Conservation (phyloP, 2,888 invertebrate genomes). For the Graphium colonna region DNA sequence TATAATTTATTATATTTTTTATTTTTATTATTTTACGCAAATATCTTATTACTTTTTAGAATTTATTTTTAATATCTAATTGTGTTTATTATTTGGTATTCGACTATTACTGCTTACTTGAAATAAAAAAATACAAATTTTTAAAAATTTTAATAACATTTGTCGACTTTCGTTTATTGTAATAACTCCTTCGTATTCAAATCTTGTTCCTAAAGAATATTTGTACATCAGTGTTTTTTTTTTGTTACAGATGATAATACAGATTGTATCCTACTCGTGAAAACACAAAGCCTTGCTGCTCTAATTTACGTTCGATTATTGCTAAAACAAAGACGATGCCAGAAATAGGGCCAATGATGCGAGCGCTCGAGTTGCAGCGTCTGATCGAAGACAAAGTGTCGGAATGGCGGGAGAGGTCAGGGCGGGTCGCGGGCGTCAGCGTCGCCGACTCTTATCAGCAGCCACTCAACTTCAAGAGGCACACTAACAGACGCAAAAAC, state of each 20-base stretch:
- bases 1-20: too few relatives aligned
- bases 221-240: too few relatives aligned
- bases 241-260: constrained; percentile 9
- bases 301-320: constrained; percentile 25
- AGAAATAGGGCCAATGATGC: constrained; percentile 73
- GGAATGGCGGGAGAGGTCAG: constrained; percentile 77
- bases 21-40: too few relatives aligned
- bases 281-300: constrained; percentile 29
- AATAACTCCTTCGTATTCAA: too few relatives aligned
- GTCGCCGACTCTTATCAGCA: constrained; percentile 76
- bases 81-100: too few relatives aligned
- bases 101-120: too few relatives aligned
- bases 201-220: too few relatives aligned
- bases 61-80: too few relatives aligned
- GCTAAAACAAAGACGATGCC: constrained; percentile 54
- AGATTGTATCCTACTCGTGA: constrained; percentile 25
- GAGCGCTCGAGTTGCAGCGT: constrained; percentile 71
- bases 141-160: too few relatives aligned
- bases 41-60: too few relatives aligned
- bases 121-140: too few relatives aligned
- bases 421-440: constrained; percentile 62
- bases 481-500: constrained; percentile 73
- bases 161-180: too few relatives aligned
- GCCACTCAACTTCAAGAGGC: constrained; percentile 73
- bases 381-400: constrained; percentile 75